Evolutionary conservation across 2,888 invertebrate genomes (phyloP).

Genomic region (Choristoneura rosaceana): DNA sequence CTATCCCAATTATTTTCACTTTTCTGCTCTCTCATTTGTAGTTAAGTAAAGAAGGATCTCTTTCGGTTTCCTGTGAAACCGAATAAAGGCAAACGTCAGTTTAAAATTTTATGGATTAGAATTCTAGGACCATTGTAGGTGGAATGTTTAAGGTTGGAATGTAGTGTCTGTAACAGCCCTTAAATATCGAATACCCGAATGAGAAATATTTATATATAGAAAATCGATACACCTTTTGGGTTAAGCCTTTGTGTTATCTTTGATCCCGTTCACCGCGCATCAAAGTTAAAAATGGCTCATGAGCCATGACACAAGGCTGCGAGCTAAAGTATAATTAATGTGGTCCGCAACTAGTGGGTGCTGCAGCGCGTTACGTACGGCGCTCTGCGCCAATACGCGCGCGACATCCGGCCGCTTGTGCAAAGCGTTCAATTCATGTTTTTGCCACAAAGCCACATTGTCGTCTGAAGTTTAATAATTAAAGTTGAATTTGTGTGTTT

Average conservation of each 20-base stretch:
- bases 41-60: too few relatives aligned
- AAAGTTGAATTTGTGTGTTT: constrained; percentile 41
- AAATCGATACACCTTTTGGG: neutral
- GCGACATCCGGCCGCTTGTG: constrained; percentile 28
- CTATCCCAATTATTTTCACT: neutral
- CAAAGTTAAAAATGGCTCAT: constrained; percentile 5
- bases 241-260: neutral
- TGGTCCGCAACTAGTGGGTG: constrained; percentile 34
- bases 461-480: constrained; percentile 41
- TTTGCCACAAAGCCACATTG: constrained; percentile 37
- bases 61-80: too few relatives aligned
- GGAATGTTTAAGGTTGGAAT: too few relatives aligned
- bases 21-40: too few relatives aligned
- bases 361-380: constrained; percentile 30
- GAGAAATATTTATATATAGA: neutral
- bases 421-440: constrained; percentile 34
- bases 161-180: too few relatives aligned
- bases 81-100: too few relatives aligned
- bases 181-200: too few relatives aligned
- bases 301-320: neutral
- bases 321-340: constrained; percentile 21
- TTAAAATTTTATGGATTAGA: too few relatives aligned
- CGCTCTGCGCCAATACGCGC: constrained; percentile 34
- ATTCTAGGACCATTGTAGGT: too few relatives aligned
- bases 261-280: neutral